Base-by-base conservation (phyloP, 2,888 invertebrate species). In the Ceriagrion tenellum region DNA sequence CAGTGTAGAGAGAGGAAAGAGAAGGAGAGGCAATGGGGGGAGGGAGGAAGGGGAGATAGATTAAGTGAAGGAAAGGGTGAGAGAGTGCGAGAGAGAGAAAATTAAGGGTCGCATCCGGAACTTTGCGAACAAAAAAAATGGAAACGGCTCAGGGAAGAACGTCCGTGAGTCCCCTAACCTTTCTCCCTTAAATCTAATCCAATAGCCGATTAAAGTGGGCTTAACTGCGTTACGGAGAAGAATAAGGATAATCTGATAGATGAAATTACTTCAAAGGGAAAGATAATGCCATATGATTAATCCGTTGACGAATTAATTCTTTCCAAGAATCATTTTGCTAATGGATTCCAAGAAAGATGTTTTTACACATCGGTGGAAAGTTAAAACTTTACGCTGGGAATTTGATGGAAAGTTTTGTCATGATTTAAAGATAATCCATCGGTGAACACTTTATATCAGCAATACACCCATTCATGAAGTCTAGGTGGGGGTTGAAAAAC, bases 171-270 rank as follows among this genome's bases (percentile, higher is more conserved):
- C 35, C 30, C 69, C 35, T 81, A 81, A 81, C 81, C 81, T 81
- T 81, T 81, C 81, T 81, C 81, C 35, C 81, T 81, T 81, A 81
- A 81, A 35, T 81, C 35, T 81, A 81, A 81, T 81, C 81, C 81
- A 13, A 81, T 81, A 81, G 81, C 35, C 81, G 81, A 81, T 81
- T 81, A 35, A 35, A 35, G 35, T 30, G 30, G 35, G 81, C 81
- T 81, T 13, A 81, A 81, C 81, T 81, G 35, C 35, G 81, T 81
- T 35, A 35, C 30, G 35, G 35, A n/a, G 69, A 81, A 35, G 81
- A 81, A 30, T 35, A 35, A 35, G 35, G 81, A 81, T 81, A 81
- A 81, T 81, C 81, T 81, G 81, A 81, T 81, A 35, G 81, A 13
- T 81, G 35, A 35, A 35, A 81, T 81, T 81, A 81, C 81, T 81